Evolutionary conservation across 2,797 vertebrate genomes (phyloP), one percentile per base, ranked within the genome.

Genomic region (Bryconaethiops microstoma): DNA sequence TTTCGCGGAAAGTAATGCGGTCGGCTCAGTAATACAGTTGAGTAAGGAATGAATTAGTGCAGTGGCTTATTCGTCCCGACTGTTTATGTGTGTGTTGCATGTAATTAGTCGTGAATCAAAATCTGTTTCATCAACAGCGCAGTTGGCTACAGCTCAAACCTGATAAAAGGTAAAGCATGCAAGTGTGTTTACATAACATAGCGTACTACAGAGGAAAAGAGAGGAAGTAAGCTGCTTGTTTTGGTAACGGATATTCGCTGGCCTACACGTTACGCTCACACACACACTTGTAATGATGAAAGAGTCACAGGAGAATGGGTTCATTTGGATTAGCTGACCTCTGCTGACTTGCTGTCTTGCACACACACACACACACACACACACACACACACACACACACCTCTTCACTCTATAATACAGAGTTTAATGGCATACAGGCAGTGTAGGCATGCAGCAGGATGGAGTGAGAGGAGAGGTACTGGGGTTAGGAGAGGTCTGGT

Each of bases 241-340:
- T 65, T 67, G 64, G 64, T 67, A 19, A 40, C 16, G 9, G 35
- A 7, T 45, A 17, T 25, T 70, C 23, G 16, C 70, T 55, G 50
- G 19, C 23, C 16, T 72, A 19, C 45, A 71, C 48, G 29, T 39
- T n/a, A 55, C 50, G 8, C 48, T 17, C 19, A 50, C 69, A 71
- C 68, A 71, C 42, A 25, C 25, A 55, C 50, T 19, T 19, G 9
- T 17, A 23, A 63, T 39, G 57, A 72, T 72, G 39, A 72, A 72
- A 72, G 69, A 62, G 35, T 54, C 57, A 50, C 55, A 64, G 7
- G 45, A 62, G 10, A 71, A 35, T n/a, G 55, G 45, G 57, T 70
- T 52, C 35, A 45, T 54, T 52, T 29, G 39, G 62, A 42, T 79
- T 17, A 57, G 14, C n/a, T 14, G 70, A 74, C 50, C 78, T 79